Evolutionary conservation across 2,113 vertebrate genomes (phyloP).

Genomic region (Megaleporinus macrocephalus): DNA sequence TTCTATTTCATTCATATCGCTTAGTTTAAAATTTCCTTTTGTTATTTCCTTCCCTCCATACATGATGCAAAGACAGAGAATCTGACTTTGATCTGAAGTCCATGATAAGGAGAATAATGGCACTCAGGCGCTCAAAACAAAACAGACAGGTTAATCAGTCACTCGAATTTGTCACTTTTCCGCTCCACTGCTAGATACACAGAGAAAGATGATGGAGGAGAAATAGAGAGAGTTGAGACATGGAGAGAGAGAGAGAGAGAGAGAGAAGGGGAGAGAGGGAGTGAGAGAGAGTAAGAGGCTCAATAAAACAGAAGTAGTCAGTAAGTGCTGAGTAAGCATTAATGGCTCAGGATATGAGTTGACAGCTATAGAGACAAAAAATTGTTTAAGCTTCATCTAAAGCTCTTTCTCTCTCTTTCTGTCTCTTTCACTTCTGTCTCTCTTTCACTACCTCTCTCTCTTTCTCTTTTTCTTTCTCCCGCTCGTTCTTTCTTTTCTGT

Average conservation of each 20-base stretch:
- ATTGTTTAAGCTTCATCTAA: constrained; percentile 24
- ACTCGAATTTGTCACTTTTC: constrained; percentile 33
- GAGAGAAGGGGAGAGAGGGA: constrained; percentile 24
- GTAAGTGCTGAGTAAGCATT: constrained; percentile 68
- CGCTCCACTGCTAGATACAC: constrained; percentile 20
- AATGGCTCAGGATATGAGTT: constrained; percentile 57
- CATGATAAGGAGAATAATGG: constrained; percentile 17
- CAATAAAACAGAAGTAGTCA: constrained; percentile 60
- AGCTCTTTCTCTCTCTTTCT: background rate
- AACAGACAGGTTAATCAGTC: constrained; percentile 32
- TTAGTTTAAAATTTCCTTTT: background rate
- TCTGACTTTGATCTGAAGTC: background rate
- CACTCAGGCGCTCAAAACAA: constrained; percentile 48
- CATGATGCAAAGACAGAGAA: background rate
- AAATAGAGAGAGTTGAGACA: background rate
- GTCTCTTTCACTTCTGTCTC: constrained; percentile 41
- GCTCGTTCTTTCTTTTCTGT: constrained; percentile 40
- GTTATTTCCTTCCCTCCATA: background rate
- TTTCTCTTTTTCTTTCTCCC: constrained; percentile 24
- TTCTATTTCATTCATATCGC: background rate
- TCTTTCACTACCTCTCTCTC: constrained; percentile 37
- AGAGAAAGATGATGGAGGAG: constrained; percentile 29
- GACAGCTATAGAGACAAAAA: constrained; percentile 36
- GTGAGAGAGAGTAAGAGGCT: constrained; percentile 50
- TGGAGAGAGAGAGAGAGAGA: constrained; percentile 27